Percentiles rank a stretch among this genome's conserved stretches.
These are phyloP conservation scores for Phyto melanocephala DNA, from an alignment of 2,888 invertebrate species.

Conservation along the genomic window DNA sequence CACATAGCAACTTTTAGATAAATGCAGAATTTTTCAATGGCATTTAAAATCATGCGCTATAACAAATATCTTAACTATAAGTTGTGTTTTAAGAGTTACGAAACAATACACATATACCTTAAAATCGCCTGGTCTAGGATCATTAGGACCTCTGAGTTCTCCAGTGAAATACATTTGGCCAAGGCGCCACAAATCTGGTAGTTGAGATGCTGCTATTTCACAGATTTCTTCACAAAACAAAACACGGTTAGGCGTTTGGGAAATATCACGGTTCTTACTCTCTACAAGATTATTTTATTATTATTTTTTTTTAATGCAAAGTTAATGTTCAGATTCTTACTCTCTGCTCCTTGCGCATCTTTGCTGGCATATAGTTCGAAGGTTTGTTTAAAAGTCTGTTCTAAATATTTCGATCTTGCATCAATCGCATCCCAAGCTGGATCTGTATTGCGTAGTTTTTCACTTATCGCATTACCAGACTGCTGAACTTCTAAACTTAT, in stretches of 20 bases:
- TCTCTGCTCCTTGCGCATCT: conserved; percentile 73
- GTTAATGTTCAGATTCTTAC: conserved; percentile 51
- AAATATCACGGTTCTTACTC: conserved; percentile 73
- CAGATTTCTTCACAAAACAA: conserved; percentile 89
- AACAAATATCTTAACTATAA: too few species aligned
- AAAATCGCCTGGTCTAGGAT: conserved; percentile 87
- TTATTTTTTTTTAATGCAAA: neutral
- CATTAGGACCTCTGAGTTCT: conserved; percentile 87
- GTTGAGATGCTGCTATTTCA: conserved; percentile 85
- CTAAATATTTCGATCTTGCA: conserved; percentile 89
- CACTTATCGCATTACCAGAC: conserved; percentile 72
- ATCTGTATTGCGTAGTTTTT: conserved; percentile 83
- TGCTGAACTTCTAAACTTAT: conserved; percentile 84
- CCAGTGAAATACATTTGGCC: conserved; percentile 96
- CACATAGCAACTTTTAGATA: conserved; percentile 85
- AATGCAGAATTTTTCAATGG: conserved; percentile 86
- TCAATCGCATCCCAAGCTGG: conserved; percentile 98
- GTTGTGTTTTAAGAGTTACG: too few species aligned
- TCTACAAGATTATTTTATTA: conserved; percentile 63
- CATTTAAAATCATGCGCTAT: conserved; percentile 88
- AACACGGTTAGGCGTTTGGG: conserved; percentile 83
- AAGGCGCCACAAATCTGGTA: conserved; percentile 97
- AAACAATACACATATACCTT: conserved; percentile 81
- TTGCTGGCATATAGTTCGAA: conserved; percentile 77
- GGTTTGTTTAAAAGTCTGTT: conserved; percentile 76